These are phyloP conservation scores for Pinctada fucata DNA, from an alignment of 2,888 invertebrate genomes.

Conservation along the genomic window DNA sequence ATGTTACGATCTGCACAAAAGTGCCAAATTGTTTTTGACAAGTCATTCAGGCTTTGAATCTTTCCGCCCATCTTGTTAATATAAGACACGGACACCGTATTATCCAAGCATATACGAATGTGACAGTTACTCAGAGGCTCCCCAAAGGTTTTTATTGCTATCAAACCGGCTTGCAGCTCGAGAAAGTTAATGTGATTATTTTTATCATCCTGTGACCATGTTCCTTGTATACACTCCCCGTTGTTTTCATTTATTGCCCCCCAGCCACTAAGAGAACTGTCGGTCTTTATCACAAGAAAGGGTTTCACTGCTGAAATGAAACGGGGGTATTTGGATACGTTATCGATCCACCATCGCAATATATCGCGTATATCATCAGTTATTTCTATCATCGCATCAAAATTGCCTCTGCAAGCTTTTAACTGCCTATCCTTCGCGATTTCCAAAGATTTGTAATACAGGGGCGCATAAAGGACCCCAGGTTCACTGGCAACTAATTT, in stretches of 20 bases:
- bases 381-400: slow-evolving; percentile 35
- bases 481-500: slow-evolving; percentile 44
- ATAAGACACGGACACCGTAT: too few relatives aligned
- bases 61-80: too few relatives aligned
- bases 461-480: slow-evolving; percentile 42
- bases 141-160: too few relatives aligned
- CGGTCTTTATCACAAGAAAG: slow-evolving; percentile 6
- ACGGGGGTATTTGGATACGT: background rate
- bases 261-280: slow-evolving; percentile 6
- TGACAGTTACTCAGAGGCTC: too few relatives aligned
- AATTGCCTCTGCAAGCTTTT: slow-evolving; percentile 34
- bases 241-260: slow-evolving; percentile 16
- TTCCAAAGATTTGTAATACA: slow-evolving; percentile 44
- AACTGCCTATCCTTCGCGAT: slow-evolving; percentile 34
- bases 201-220: slow-evolving; percentile 5
- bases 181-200: slow-evolving; percentile 24
- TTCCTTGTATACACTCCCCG: slow-evolving; percentile 12
- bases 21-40: too few relatives aligned
- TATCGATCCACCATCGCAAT: background rate
- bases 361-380: slow-evolving; percentile 1
- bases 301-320: background rate
- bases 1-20: too few relatives aligned
- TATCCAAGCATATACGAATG: too few relatives aligned
- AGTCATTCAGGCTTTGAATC: too few relatives aligned
- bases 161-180: slow-evolving; percentile 27